phyloP scores from a whole-genome alignment of 2,888 invertebrate species.

The Pyrrhosoma nymphula region DNA sequence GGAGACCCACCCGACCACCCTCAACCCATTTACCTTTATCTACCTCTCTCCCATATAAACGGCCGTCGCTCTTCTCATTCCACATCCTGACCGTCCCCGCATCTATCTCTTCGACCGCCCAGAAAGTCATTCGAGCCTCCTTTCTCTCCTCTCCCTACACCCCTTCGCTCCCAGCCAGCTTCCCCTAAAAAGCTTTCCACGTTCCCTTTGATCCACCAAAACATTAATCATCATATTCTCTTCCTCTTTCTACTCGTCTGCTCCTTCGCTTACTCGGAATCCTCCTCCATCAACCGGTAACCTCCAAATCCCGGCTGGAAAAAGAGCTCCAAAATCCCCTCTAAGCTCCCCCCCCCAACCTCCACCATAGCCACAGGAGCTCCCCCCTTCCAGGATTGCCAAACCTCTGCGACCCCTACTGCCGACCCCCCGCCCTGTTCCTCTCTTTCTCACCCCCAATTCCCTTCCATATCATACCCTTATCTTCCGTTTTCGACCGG shows the following conservation, averaged over 20 bases:
- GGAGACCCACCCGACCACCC: not conserved
- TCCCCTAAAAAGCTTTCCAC: not conserved
- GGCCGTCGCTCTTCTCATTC: not conserved
- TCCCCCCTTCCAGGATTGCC: not conserved
- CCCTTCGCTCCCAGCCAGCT: not conserved
- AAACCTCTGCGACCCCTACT: not conserved
- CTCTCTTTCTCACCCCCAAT: not conserved
- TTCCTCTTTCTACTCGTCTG: not conserved
- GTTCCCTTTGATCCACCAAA: conserved; percentile 19
- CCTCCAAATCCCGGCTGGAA: not conserved
- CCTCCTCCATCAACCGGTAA: not conserved
- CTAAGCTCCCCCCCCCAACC: not conserved
- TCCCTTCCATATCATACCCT: not conserved
- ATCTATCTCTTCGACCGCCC: not conserved
- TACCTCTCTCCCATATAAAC: not conserved
- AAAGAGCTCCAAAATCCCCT: not conserved
- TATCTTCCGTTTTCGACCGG: not conserved
- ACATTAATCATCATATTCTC: conserved; percentile 32
- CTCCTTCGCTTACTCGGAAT: not conserved
- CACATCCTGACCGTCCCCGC: not conserved
- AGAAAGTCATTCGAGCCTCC: not conserved
- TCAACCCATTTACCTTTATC: not conserved
- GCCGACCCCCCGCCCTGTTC: not conserved
- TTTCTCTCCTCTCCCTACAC: not conserved
- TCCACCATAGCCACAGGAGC: not conserved